Evolutionary conservation across 1,140 invertebrate genomes (phyloP).

Genomic region (Penaeus japonicus): DNA sequence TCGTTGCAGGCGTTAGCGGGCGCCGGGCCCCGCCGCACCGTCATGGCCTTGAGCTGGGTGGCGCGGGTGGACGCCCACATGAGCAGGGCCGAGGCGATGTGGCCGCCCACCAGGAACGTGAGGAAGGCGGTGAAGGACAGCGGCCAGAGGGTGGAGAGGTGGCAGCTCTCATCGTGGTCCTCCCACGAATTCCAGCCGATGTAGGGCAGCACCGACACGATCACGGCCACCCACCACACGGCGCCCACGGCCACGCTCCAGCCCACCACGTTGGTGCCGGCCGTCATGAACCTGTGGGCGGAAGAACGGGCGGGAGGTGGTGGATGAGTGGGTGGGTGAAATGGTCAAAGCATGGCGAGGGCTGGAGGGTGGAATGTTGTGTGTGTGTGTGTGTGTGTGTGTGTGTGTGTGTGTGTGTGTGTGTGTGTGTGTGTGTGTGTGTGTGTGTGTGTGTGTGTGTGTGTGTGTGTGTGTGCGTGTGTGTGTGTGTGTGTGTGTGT

Average conservation of each 20-base stretch:
- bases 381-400: too few relatives aligned
- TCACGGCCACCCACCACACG: slow-evolving; percentile 48
- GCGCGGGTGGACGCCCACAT: slow-evolving; percentile 54
- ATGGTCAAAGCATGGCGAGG: too few relatives aligned
- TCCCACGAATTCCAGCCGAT: slow-evolving; percentile 58
- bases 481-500: too few relatives aligned
- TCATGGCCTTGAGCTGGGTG: slow-evolving; percentile 38
- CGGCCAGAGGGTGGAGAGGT: slow-evolving; percentile 59
- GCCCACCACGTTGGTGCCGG: slow-evolving; percentile 40
- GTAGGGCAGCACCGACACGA: slow-evolving; percentile 55
- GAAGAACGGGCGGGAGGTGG: not conserved
- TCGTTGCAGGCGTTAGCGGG: slow-evolving; percentile 17
- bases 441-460: too few relatives aligned
- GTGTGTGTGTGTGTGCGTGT: too few relatives aligned
- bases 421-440: too few relatives aligned
- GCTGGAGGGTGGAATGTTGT: too few relatives aligned
- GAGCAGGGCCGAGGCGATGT: slow-evolving; percentile 36
- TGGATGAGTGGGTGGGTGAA: not conserved
- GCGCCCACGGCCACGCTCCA: slow-evolving; percentile 44
- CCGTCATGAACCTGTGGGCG: slow-evolving; percentile 42
- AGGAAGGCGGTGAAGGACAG: slow-evolving; percentile 56
- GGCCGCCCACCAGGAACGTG: slow-evolving; percentile 44
- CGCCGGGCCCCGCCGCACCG: not conserved
- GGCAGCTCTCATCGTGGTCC: slow-evolving; percentile 47
- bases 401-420: too few relatives aligned